phyloP scores from a whole-genome alignment of 2,888 invertebrate genomes.

The Dryobota labecula region DNA sequence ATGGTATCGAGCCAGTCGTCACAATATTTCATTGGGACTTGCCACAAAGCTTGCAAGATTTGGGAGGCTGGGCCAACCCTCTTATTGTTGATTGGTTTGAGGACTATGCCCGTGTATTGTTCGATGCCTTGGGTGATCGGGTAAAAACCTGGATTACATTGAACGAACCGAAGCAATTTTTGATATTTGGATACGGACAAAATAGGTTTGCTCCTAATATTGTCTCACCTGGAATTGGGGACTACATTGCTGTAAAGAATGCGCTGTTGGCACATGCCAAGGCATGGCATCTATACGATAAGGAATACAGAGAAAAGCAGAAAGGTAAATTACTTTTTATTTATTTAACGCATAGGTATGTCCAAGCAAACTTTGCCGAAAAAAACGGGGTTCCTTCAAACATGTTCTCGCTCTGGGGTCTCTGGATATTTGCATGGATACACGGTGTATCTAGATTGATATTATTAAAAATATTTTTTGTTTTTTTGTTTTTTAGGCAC shows the following conservation, averaged over 20 bases:
- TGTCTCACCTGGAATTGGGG: conserved; percentile 84
- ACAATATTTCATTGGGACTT: conserved; percentile 91
- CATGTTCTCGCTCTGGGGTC: background rate
- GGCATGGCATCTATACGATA: conserved; percentile 85
- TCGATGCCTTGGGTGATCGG: conserved; percentile 85
- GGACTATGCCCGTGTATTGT: conserved; percentile 87
- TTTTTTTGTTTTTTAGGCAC: conserved; percentile 66
- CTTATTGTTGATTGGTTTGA: conserved; percentile 85
- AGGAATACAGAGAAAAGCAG: conserved; percentile 77
- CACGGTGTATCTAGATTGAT: background rate
- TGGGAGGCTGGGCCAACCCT: conserved; percentile 90
- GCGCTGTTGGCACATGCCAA: conserved; percentile 90
- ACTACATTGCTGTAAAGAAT: conserved; percentile 88
- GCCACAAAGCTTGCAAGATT: conserved; percentile 88
- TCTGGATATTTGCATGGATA: background rate
- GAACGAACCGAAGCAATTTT: conserved; percentile 89
- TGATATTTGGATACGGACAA: conserved; percentile 85
- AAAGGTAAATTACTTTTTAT: conserved; percentile 71
- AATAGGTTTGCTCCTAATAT: conserved; percentile 80
- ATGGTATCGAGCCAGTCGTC: conserved; percentile 91
- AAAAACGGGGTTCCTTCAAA: background rate
- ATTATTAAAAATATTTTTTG: background rate
- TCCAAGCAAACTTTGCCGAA: background rate
- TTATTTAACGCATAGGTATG: background rate
- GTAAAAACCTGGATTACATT: conserved; percentile 91